Evolutionary conservation across 2,113 vertebrate species (phyloP).

Genomic region (Pleuronectes platessa): DNA sequence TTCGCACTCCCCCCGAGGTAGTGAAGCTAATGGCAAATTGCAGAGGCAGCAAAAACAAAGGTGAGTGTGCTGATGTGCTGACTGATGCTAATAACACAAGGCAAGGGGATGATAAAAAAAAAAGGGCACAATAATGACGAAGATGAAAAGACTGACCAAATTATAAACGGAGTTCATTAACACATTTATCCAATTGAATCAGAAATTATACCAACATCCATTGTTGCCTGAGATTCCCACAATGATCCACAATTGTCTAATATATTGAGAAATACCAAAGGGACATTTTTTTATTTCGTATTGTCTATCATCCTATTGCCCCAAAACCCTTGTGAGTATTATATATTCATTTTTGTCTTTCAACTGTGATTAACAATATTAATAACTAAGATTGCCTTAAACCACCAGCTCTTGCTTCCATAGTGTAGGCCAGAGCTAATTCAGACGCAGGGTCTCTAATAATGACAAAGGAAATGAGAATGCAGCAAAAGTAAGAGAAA

Average conservation of each 20-base stretch:
- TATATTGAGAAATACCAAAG: neutral
- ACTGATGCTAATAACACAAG: slow-evolving; percentile 20
- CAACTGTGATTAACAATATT: neutral
- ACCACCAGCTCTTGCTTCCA: neutral
- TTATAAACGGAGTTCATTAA: no score
- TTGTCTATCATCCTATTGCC: neutral
- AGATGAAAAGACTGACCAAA: neutral
- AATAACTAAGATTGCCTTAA: neutral
- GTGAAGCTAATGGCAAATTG: slow-evolving; percentile 29
- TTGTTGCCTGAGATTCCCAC: neutral
- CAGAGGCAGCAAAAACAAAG: slow-evolving; percentile 50
- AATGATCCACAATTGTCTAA: neutral
- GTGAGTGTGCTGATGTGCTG: slow-evolving; percentile 34
- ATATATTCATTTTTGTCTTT: neutral
- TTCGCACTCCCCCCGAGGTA: slow-evolving; percentile 20
- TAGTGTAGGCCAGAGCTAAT: neutral
- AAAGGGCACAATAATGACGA: neutral
- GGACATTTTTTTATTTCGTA: neutral
- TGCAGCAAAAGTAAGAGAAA: neutral
- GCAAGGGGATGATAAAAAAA: slow-evolving; percentile 1
- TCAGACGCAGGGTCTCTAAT: neutral
- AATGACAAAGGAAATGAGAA: neutral
- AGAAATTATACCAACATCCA: no score
- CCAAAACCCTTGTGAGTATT: neutral
- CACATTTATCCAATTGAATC: no score